Conservation (phyloP, 2,113 vertebrate genomes). For the Cisticola juncidis region DNA sequence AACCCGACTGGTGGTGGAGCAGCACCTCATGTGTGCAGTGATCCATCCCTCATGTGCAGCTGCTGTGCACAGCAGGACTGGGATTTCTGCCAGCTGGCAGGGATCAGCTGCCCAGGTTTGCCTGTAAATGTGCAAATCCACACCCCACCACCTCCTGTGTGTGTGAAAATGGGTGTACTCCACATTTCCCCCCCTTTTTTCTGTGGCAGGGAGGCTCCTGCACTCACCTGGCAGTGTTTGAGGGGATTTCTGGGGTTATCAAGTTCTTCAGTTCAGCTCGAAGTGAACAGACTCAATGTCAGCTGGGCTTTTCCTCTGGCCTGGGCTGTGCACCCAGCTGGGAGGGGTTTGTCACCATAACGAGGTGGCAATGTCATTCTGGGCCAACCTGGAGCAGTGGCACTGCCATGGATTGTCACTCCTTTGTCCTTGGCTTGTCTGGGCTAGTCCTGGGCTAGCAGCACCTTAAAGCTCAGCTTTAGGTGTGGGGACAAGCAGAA, state of each 20-base stretch:
- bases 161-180: fast-evolving
- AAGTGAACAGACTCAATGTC: not conserved
- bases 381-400: not conserved
- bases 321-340: not conserved
- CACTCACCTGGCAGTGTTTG: not conserved
- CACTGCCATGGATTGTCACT: not conserved
- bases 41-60: fast-evolving
- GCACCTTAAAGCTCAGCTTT: not conserved
- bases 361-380: not conserved
- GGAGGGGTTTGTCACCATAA: not conserved
- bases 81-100: not conserved
- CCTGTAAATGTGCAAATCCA: fast-evolving
- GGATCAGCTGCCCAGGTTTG: not conserved
- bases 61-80: not conserved
- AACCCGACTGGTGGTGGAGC: not conserved
- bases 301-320: not conserved
- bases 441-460: not conserved
- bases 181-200: not conserved
- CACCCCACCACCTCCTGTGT: fast-evolving
- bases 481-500: fast-evolving
- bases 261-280: too few species aligned
- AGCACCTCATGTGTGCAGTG: not conserved
- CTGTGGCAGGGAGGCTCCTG: not conserved
- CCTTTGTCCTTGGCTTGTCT: not conserved
- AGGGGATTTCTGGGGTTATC: not conserved